Conservation (phyloP, 2,888 invertebrate species). For the Holacanthella duospinosa region DNA sequence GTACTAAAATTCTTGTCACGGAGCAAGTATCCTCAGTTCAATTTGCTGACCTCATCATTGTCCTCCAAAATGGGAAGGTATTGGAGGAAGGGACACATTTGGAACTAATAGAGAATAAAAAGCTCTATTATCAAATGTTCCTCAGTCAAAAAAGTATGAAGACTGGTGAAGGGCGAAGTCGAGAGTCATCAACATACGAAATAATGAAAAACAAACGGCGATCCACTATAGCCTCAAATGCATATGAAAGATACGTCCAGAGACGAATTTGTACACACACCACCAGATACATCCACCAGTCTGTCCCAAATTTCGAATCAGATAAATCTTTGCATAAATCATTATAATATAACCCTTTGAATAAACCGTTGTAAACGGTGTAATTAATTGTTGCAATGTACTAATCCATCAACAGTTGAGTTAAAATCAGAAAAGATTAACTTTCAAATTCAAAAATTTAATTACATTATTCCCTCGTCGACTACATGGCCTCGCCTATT, state of each 20-base stretch:
- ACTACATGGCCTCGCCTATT: too few species aligned
- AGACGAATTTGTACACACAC: too few species aligned
- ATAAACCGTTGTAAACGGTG: too few species aligned
- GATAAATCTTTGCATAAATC: too few species aligned
- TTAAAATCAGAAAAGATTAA: too few species aligned
- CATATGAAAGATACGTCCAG: background rate
- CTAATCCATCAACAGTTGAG: too few species aligned
- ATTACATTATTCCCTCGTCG: too few species aligned
- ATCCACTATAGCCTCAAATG: background rate
- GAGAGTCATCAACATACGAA: background rate
- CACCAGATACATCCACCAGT: too few species aligned
- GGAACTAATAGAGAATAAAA: conserved; percentile 14
- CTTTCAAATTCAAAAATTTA: too few species aligned
- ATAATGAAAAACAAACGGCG: background rate
- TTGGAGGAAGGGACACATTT: conserved; percentile 21
- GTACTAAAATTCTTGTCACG: conserved; percentile 22
- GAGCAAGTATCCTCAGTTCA: conserved; percentile 22
- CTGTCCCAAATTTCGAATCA: too few species aligned
- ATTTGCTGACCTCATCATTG: conserved; percentile 23
- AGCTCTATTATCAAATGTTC: conserved; percentile 25
- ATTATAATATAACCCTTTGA: too few species aligned
- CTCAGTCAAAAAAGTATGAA: conserved; percentile 20
- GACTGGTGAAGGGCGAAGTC: background rate
- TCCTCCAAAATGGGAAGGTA: conserved; percentile 21
- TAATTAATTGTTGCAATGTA: too few species aligned